phyloP scores from a whole-genome alignment of 2,888 invertebrate species.

The Elysia crispata region DNA sequence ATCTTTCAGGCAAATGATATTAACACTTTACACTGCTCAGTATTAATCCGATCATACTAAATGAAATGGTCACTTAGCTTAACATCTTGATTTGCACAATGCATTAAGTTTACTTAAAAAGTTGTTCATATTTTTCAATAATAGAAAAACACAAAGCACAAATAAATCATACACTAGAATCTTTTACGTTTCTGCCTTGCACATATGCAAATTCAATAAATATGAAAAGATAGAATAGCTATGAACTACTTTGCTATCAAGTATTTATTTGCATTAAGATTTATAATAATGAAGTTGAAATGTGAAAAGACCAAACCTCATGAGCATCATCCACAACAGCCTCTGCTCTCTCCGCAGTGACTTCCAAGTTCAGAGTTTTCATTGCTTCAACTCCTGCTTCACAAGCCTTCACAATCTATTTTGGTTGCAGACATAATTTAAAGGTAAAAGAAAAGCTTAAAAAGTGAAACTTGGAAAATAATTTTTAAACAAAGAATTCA shows the following conservation, averaged over 20 bases:
- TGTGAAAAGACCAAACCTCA: slow-evolving; percentile 49
- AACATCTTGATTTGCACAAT: no score
- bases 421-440: neutral
- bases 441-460: neutral
- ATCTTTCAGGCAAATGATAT: no score
- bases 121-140: no score
- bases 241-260: no score
- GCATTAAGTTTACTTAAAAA: no score
- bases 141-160: no score
- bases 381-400: slow-evolving; percentile 52
- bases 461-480: neutral
- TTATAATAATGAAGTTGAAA: neutral
- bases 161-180: neutral
- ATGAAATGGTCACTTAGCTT: no score
- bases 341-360: slow-evolving; percentile 52
- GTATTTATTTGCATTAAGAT: no score
- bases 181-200: neutral
- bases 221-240: neutral
- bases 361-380: slow-evolving; percentile 46
- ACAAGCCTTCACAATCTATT: slow-evolving; percentile 56
- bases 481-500: neutral
- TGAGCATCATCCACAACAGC: slow-evolving; percentile 54
- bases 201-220: no score
- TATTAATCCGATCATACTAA: no score
- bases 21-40: no score